phyloP scores from a whole-genome alignment of 2,797 vertebrate genomes.

The Enoplosus armatus region DNA sequence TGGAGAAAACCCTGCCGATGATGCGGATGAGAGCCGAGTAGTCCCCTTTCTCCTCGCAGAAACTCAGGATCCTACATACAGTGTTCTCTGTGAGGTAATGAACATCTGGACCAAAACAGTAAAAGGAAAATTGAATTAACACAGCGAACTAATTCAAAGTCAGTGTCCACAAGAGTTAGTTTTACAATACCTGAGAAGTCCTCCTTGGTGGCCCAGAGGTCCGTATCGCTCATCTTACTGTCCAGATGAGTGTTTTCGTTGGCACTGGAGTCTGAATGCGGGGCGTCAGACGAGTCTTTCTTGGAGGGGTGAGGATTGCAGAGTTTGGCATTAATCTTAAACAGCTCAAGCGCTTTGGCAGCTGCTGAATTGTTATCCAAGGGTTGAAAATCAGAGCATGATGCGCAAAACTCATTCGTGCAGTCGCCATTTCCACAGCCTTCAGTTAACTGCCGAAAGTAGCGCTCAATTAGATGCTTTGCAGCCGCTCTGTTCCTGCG shows the following conservation, averaged over 20 bases:
- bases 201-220: constrained; percentile 84
- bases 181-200: constrained; percentile 92
- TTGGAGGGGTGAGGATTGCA: constrained; percentile 96
- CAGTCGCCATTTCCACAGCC: constrained; percentile 99
- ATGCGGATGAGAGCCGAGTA: constrained; percentile 93
- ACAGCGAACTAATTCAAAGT: background rate
- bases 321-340: constrained; percentile 98
- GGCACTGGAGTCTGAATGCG: constrained; percentile 89
- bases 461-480: constrained; percentile 99
- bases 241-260: constrained; percentile 87
- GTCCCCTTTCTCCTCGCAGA: constrained; percentile 92
- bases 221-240: constrained; percentile 89
- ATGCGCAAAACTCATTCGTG: constrained; percentile 98
- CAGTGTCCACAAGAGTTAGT: background rate
- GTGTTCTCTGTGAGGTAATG: constrained; percentile 94
- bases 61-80: constrained; percentile 91
- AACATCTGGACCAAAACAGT: constrained; percentile 86
- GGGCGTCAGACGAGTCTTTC: constrained; percentile 91
- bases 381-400: constrained; percentile 92
- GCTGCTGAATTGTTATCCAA: constrained; percentile 98
- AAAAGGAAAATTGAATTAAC: constrained; percentile 2
- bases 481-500: constrained; percentile 99
- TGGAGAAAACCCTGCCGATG: constrained; percentile 95
- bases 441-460: constrained; percentile 99
- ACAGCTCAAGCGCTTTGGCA: constrained; percentile 97